phyloP scores from a whole-genome alignment of 2,797 vertebrate genomes.

The Rhodeus uyekii region DNA sequence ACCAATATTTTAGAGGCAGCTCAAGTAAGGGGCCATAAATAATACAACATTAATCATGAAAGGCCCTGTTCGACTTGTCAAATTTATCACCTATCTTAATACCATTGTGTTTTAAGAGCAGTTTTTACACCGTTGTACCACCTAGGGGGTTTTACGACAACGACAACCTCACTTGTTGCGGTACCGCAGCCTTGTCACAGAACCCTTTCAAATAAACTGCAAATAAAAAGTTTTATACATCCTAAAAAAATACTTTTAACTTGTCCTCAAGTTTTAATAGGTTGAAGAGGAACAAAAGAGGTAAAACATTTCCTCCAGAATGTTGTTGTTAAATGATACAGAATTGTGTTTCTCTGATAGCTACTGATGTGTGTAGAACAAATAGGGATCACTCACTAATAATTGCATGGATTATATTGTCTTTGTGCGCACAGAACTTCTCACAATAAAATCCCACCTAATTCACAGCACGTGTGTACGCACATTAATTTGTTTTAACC shows the following conservation, averaged over 20 bases:
- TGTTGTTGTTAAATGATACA: neutral
- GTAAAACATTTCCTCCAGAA: neutral
- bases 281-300: neutral
- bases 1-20: slow-evolving; percentile 67
- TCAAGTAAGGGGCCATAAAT: slow-evolving; percentile 72
- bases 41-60: slow-evolving; percentile 75
- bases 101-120: slow-evolving; percentile 74
- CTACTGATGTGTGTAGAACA: neutral
- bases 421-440: neutral
- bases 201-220: slow-evolving; percentile 35
- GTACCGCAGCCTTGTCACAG: slow-evolving; percentile 9
- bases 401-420: neutral
- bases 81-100: slow-evolving; percentile 77
- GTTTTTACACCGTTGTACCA: slow-evolving; percentile 63
- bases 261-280: slow-evolving; percentile 33
- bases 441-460: neutral
- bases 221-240: slow-evolving; percentile 40
- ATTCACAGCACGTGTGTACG: neutral
- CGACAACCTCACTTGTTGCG: slow-evolving; percentile 10
- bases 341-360: neutral
- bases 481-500: neutral
- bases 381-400: neutral
- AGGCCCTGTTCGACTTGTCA: slow-evolving; percentile 70
- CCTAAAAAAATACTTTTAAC: slow-evolving; percentile 40
- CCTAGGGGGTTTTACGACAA: slow-evolving; percentile 43